Conservation (phyloP, 2,113 vertebrate species). For the Cheilinus undulatus region DNA sequence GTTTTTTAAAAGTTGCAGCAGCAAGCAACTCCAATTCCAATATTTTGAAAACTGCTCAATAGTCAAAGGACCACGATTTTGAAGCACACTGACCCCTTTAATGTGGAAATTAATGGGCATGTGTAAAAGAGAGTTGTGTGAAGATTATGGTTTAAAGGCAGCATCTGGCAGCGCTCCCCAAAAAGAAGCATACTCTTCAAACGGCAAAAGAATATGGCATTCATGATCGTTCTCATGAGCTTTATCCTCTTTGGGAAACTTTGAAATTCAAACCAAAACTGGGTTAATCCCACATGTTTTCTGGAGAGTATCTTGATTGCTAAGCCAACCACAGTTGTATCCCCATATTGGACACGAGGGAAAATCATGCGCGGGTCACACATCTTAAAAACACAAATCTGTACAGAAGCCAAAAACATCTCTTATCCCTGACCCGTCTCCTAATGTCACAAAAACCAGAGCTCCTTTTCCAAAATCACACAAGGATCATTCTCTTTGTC, state of each 20-base stretch:
- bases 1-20: neutral
- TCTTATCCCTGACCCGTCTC: neutral
- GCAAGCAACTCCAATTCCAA: neutral
- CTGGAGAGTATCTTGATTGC: constrained; percentile 49
- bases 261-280: constrained; percentile 64
- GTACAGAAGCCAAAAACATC: constrained; percentile 34
- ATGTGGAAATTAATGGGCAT: constrained; percentile 19
- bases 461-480: constrained; percentile 32
- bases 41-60: constrained; percentile 23
- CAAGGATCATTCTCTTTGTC: constrained; percentile 2
- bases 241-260: constrained; percentile 55
- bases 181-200: constrained; percentile 35
- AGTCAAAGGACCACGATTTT: constrained; percentile 14
- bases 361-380: constrained; percentile 49
- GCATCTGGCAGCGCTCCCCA: constrained; percentile 29
- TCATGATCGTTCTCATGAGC: constrained; percentile 46
- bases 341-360: constrained; percentile 48
- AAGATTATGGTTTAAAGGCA: constrained; percentile 22
- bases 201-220: constrained; percentile 48
- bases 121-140: neutral
- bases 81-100: constrained; percentile 20
- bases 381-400: constrained; percentile 46
- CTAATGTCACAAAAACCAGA: constrained; percentile 27
- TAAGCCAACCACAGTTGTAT: constrained; percentile 52
- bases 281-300: constrained; percentile 68